These are phyloP conservation scores for Apodemia zela DNA, from an alignment of 2,888 invertebrate species.

Conservation along the genomic window DNA sequence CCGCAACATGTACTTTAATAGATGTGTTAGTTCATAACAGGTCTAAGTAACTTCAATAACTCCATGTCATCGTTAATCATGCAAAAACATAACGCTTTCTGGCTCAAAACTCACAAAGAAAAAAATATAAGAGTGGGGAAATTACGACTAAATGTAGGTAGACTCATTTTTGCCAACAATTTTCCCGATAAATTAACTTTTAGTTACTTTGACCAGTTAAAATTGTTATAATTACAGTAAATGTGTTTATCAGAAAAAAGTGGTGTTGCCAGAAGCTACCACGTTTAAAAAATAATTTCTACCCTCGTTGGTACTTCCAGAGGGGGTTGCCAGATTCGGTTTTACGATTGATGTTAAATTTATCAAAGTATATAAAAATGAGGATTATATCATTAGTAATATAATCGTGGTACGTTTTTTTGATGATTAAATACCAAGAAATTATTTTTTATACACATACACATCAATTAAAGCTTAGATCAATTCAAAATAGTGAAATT, in stretches of 20 bases:
- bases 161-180: no score
- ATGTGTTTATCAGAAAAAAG: conserved; percentile 27
- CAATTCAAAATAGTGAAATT: neutral
- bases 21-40: conserved; percentile 10
- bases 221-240: conserved; percentile 27
- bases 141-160: no score
- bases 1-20: conserved; percentile 17
- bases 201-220: conserved; percentile 22
- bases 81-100: no score
- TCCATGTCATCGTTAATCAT: neutral
- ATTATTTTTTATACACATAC: conserved; percentile 27
- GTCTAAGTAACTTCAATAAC: neutral
- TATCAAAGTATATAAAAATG: no score
- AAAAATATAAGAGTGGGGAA: no score
- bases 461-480: conserved; percentile 27
- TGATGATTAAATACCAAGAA: neutral
- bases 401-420: neutral
- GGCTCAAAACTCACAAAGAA: no score
- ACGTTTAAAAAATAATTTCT: conserved; percentile 14
- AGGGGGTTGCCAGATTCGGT: no score
- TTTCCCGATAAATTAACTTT: no score
- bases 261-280: conserved; percentile 26
- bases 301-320: no score
- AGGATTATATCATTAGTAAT: no score
- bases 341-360: no score